Evolutionary conservation across 2,888 invertebrate genomes (phyloP).

Genomic region (Callinectes sapidus): DNA sequence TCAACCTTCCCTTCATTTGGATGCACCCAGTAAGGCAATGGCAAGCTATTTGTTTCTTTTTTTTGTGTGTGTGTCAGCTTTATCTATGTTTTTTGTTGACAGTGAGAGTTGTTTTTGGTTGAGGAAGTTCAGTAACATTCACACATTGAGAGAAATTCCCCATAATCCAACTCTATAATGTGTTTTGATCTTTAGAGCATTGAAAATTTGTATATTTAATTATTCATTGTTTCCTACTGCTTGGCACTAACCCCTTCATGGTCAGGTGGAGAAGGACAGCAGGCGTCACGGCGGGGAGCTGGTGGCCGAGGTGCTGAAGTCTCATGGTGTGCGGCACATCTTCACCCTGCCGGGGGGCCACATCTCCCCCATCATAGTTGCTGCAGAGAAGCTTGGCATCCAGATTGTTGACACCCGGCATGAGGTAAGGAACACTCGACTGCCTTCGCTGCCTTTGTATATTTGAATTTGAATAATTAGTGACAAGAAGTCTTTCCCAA

Average conservation of each 20-base stretch:
- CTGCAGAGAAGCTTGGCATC: conserved; percentile 79
- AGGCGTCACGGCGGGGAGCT: conserved; percentile 78
- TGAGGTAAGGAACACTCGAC: conserved; percentile 77
- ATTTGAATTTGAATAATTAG: neutral
- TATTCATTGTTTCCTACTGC: too few relatives aligned
- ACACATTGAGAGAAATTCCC: neutral
- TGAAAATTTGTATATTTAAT: too few relatives aligned
- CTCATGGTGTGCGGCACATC: conserved; percentile 79
- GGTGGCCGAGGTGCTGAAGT: conserved; percentile 78
- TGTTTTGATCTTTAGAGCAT: too few relatives aligned
- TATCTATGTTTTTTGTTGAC: neutral
- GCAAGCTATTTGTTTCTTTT: too few relatives aligned
- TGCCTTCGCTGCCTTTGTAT: neutral
- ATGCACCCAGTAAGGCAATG: conserved; percentile 44
- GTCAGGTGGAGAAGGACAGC: conserved; percentile 74
- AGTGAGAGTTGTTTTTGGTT: neutral
- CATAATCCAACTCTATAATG: too few relatives aligned
- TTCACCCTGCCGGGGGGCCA: conserved; percentile 81
- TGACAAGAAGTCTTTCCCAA: too few relatives aligned
- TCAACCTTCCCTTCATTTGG: conserved; percentile 66
- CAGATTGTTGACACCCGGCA: conserved; percentile 80
- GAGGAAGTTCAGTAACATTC: neutral
- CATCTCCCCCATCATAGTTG: conserved; percentile 81
- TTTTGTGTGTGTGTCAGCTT: neutral
- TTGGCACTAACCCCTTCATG: neutral